These are phyloP conservation scores for Macquaria australasica DNA, from an alignment of 2,113 vertebrate species.

Conservation along the genomic window DNA sequence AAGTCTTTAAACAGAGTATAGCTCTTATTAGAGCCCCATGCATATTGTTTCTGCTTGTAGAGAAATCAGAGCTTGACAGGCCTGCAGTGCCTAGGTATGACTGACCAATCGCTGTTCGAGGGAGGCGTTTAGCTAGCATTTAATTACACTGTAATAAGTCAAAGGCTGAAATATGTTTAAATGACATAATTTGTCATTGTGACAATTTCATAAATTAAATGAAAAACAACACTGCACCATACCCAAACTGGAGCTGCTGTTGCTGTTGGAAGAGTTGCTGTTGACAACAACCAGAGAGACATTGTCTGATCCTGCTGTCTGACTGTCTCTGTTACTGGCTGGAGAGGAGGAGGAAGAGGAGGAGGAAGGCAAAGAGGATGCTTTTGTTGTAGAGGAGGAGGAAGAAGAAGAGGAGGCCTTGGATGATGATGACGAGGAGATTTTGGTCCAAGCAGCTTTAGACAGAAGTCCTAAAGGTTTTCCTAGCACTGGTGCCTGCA, in stretches of 20 bases:
- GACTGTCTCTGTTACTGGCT: slow-evolving; percentile 80
- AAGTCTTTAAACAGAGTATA: neutral
- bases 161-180: neutral
- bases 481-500: slow-evolving; percentile 69
- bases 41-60: neutral
- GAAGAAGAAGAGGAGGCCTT: slow-evolving; percentile 62
- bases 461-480: slow-evolving; percentile 79
- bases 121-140: neutral
- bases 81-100: neutral
- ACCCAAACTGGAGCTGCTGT: slow-evolving; percentile 86
- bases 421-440: slow-evolving; percentile 65
- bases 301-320: slow-evolving; percentile 73
- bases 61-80: slow-evolving; percentile 1
- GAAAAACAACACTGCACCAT: slow-evolving; percentile 53
- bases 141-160: neutral
- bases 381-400: slow-evolving; percentile 63
- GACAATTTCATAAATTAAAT: too few relatives aligned
- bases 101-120: neutral
- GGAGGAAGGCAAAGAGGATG: slow-evolving; percentile 51
- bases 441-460: slow-evolving; percentile 77
- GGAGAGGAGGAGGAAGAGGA: slow-evolving; percentile 62
- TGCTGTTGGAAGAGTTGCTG: slow-evolving; percentile 75
- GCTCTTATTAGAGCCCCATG: neutral
- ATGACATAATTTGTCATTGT: neutral
- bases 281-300: slow-evolving; percentile 66